Evolutionary conservation across 2,888 invertebrate species (phyloP), one percentile per base, ranked within the genome.

Genomic region (Drosophila borealis): DNA sequence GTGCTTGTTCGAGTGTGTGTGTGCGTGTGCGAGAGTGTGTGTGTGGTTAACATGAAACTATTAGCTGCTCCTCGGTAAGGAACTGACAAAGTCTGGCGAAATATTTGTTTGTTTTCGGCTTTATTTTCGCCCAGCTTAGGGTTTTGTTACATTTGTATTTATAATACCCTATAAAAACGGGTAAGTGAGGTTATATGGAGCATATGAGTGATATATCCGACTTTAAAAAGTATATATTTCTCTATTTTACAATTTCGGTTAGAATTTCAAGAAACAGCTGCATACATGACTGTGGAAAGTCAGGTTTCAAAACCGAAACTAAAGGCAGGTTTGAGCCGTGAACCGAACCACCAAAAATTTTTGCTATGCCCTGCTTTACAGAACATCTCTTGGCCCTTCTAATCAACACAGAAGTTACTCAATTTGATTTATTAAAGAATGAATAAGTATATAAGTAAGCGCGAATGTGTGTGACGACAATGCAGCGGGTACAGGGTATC

Each of bases 41-140:
- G 11, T 42, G n/a, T 33, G 49, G 46, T 44, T 59, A 59, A 55
- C 37, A 51, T 36, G 36, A 44, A 71, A 64, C 60, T 59, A 57
- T 62, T 61, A 39, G 6, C 34, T n/a, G 9, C 19, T 36, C 4
- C 49, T n/a, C 13, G 19, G 33, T 25, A 37, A 34, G 21, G 14
- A 11, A 2, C 45, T 11, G 64, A 54, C 45, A 74, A 39, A 60
- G 74, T 48, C 51, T 50, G 33, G 50, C 51, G 17, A 60, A 42
- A 56, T 49, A 53, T 74, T 56, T 59, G 53, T 44, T 63, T 50
- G 21, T 39, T 41, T 8, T 49, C 34, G 17, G 14, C 42, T 72
- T 41, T 21, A 19, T 59, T 39, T 37, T 14, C 44, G 1, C 53
- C 4, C 29, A 11, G 13, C 11, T 14, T n/a, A 5, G 4, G 5